Base-by-base conservation (phyloP, 1,140 invertebrate species). In the Augochlora pura region DNA sequence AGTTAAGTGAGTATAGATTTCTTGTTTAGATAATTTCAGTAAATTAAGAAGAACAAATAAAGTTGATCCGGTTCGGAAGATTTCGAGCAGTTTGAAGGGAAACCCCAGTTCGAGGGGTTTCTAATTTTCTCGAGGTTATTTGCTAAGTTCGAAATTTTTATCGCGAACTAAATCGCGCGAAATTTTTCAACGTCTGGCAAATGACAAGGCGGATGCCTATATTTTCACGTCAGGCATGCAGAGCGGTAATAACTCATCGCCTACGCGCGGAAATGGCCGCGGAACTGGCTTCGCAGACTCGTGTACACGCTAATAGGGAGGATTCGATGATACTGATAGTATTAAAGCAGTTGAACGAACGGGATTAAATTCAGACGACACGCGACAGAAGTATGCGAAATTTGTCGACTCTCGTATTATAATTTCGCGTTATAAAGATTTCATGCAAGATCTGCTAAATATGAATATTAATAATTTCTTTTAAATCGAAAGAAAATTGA, bases 241-340 rank as follows among this genome's bases (percentile, higher is more conserved):
- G 83, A 80, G 82, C 75, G 81, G 81, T 84, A 83, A 86, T 70
- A 81, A 77, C 49, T 81, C 77, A 79, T 80, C 86, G 84, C 86
- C 87, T 81, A 81, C 79, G 74, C 66, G 23, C 46, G 27, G 59
- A 80, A 66, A 32, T 67, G 64, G 57, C 38, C 66, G 73, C 66
- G 52, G 62, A 81, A 81, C 74, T 81, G 23, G 46, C 64, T 59
- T 63, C 60, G 12, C 68, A 46, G 42, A 46, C 23, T 54, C 54
- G 25, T 32, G 6, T 78, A 59, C 10, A 52, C 42, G 74, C 38
- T 62, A 74, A 80, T 66, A 67, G 42, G 21, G 63, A 67, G 63
- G 39, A 66, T 80, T 38, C 52, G 77, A 65, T 74, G 71, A 62
- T 60, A 72, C 68, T 57, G 70, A 74, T 80, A 80, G 71, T 25